These are phyloP conservation scores for Scaptodrosophila lebanonensis DNA, from an alignment of 1,140 invertebrate species.

Conservation along the genomic window DNA sequence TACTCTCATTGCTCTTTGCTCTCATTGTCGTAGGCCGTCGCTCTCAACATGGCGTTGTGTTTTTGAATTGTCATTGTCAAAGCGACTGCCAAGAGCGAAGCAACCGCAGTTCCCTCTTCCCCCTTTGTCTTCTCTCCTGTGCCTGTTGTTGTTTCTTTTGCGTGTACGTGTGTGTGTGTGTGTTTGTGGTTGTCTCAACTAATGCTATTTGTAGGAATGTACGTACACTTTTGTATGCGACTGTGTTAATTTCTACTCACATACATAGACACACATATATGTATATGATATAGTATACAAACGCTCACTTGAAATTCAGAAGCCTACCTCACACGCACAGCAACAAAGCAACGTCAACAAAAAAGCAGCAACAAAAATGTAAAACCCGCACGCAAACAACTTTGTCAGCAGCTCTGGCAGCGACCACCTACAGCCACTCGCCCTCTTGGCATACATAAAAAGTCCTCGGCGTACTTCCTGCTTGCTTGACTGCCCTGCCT, in stretches of 20 bases:
- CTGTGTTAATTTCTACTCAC: constrained; percentile 69
- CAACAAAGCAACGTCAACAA: constrained; percentile 3
- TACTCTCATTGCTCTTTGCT: constrained; percentile 2
- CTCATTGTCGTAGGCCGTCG: no score
- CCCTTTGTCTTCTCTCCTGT: neutral
- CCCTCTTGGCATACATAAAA: constrained; percentile 3
- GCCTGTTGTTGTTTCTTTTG: constrained; percentile 8
- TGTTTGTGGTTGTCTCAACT: constrained; percentile 13
- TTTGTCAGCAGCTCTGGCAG: constrained; percentile 24
- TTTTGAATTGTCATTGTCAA: constrained; percentile 53
- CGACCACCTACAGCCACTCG: neutral
- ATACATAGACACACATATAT: no score
- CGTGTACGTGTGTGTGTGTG: constrained; percentile 11
- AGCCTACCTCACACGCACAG: constrained; percentile 3
- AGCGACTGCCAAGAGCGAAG: constrained; percentile 13
- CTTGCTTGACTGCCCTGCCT: no score
- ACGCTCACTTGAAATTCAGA: constrained; percentile 30
- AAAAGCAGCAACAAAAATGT: constrained; percentile 7
- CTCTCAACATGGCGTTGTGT: constrained; percentile 15
- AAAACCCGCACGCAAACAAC: constrained; percentile 34
- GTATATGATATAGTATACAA: no score
- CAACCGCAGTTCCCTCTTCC: no score
- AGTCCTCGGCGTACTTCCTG: neutral
- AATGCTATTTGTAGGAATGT: neutral
- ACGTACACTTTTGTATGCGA: constrained; percentile 45